These are phyloP conservation scores for Phyllostomus hastatus DNA, from an alignment of 2,113 vertebrate species.

Conservation along the genomic window DNA sequence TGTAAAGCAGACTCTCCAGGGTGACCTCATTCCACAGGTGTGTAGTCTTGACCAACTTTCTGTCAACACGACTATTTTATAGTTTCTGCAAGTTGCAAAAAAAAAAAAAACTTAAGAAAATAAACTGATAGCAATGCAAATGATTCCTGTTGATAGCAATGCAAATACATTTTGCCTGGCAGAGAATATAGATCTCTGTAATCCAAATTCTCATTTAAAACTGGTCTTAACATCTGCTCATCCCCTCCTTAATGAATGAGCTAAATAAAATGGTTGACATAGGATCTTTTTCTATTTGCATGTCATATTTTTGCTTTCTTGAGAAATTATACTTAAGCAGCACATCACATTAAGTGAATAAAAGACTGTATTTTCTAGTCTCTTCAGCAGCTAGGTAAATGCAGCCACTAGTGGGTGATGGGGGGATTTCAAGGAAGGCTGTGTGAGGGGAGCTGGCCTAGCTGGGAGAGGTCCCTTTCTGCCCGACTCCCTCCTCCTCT, in stretches of 20 bases:
- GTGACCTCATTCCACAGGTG: background rate
- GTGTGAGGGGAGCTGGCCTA: background rate
- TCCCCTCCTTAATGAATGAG: background rate
- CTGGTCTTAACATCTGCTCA: background rate
- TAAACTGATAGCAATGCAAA: background rate
- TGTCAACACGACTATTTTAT: background rate
- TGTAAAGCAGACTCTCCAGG: background rate
- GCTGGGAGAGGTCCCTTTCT: background rate
- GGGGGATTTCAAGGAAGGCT: background rate
- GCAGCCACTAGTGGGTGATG: background rate
- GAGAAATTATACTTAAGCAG: background rate
- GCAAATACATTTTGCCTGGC: background rate
- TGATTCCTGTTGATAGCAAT: background rate
- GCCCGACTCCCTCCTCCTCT: background rate
- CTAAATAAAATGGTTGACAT: conserved; percentile 11
- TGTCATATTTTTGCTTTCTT: background rate
- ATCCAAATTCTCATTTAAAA: conserved; percentile 32
- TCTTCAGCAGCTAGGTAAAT: background rate
- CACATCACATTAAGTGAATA: background rate
- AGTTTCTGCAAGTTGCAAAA: background rate
- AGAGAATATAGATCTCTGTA: background rate
- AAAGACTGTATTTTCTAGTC: background rate
- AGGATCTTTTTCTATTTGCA: background rate
- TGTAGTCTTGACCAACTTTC: background rate
- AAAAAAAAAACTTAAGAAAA: background rate